Evolutionary conservation across 2,797 vertebrate species (phyloP), one percentile per base, ranked within the genome.

Genomic region (Sorex maritimensis): DNA sequence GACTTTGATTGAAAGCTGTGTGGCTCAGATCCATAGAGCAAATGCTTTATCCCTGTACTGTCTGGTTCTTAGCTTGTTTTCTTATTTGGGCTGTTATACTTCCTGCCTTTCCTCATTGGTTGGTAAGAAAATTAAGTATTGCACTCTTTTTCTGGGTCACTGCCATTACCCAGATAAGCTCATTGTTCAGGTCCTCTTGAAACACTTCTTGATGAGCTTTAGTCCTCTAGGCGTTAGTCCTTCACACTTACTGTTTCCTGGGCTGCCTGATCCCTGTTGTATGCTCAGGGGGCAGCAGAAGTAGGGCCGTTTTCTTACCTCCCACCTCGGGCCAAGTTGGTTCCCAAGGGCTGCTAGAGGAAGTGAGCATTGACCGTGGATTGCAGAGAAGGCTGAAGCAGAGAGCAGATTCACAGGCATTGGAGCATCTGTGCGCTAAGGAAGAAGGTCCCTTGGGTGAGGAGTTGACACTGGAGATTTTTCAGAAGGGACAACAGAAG

Each of bases 301-400:
- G 61, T 72, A 14, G 19, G 41, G 19, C 8, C 26, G 80, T 94
- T 90, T 82, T 34, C 67, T 80, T 88, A 80, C 58, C 55, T n/a
- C 69, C 30, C 26, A 52, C 52, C 24, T 88, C 24, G 84, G 61
- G 69, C 55, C 86, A 67, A 71, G 52, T 89, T 65, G 28, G 44
- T 73, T 86, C 81, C 69, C 72, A 79, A 92, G 26, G 83, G 15
- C n/a, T 86, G 41, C 44, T 49, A 80, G 74, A 77, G 19, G 61
- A 82, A 86, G 28, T 44, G 46, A 86, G 91, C 90, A 67, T 61
- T 69, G 46, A 91, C 44, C 78, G 30, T 87, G n/a, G 61, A 82
- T n/a, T 65, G 69, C 74, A 95, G 49, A 83, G 63, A 63, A 72
- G 68, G 63, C 49, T 21, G 8, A 41, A 73, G 55, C n/a, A 86